Base-by-base conservation (phyloP, 2,888 invertebrate species). In the Caradrina clavipalpis region DNA sequence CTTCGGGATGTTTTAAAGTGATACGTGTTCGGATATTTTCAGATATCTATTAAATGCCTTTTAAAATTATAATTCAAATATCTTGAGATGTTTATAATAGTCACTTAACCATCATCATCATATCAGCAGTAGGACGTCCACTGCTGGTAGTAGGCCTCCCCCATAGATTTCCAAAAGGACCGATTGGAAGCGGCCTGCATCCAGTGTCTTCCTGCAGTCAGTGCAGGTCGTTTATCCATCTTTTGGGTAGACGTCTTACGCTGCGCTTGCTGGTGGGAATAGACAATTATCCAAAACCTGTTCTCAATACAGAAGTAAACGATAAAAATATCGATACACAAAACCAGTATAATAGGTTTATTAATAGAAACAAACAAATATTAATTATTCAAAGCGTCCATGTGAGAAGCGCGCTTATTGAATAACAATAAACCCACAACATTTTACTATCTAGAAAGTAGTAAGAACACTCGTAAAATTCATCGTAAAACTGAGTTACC, bases 381-480 rank as follows among this genome's bases (percentile, higher is more conserved):
- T 31, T 10, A 10, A n/a, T 50, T 26, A 56, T 35, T 2, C 45
- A 17, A 15, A 17, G 19, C 42, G 26, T 39, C 19, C 7, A 3
- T 2, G 39, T 49, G 53, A 50, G 69, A 39, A 51, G 39, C 47
- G 21, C 10, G 19, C 26, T n/a, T 19, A 35, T n/a, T 17, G n/a
- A 53, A 72, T 19, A 35, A 42, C 22, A 59, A 45, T 54, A 50
- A 54, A 55, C 62, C 26, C 1, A 35, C 42, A 45, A 50, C 7
- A 53, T 17, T 73, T 60, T 61, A 65, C n/a, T 47, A 55, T 22
- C 49, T 50, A 50, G 57, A 74, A 61, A 79, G 74, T 66, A 66
- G 51, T 64, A 39, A 69, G 39, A 66, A 42, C 6, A 57, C 57
- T 79, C 74, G 80, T 76, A 74, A 76, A 74, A 79, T 58, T 76